phyloP scores from a whole-genome alignment of 2,113 vertebrate species.

The Calyptommatus sinebrachiatus region DNA sequence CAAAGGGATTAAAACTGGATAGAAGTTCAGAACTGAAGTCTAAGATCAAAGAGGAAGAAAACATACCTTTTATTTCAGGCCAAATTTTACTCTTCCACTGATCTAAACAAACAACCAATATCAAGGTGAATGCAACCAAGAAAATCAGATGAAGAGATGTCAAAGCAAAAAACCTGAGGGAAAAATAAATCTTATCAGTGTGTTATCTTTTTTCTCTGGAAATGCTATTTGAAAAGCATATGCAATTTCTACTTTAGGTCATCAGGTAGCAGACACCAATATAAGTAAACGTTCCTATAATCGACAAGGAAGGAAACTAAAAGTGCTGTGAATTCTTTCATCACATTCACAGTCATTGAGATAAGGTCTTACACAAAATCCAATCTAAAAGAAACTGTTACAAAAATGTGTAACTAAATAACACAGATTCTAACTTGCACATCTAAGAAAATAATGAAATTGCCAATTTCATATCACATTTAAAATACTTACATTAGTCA shows the following conservation, averaged over 20 bases:
- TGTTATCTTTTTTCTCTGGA: too few species aligned
- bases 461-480: too few species aligned
- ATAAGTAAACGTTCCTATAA: neutral
- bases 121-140: conserved; percentile 78
- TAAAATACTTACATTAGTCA: too few species aligned
- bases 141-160: conserved; percentile 88
- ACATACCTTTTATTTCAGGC: conserved; percentile 86
- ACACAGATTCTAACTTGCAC: too few species aligned
- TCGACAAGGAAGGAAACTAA: neutral
- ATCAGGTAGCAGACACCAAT: neutral
- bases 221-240: neutral
- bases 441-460: too few species aligned
- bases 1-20: neutral
- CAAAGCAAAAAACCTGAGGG: conserved; percentile 87
- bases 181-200: conserved; percentile 26
- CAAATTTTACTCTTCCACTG: conserved; percentile 91
- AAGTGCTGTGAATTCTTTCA: neutral
- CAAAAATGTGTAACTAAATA: too few species aligned
- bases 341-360: neutral
- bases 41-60: neutral
- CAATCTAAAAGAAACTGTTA: neutral
- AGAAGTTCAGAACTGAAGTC: neutral
- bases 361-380: neutral
- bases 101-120: conserved; percentile 82
- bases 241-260: neutral